Evolutionary conservation across 1,140 invertebrate species (phyloP).

Genomic region (Plutomurus gul): DNA sequence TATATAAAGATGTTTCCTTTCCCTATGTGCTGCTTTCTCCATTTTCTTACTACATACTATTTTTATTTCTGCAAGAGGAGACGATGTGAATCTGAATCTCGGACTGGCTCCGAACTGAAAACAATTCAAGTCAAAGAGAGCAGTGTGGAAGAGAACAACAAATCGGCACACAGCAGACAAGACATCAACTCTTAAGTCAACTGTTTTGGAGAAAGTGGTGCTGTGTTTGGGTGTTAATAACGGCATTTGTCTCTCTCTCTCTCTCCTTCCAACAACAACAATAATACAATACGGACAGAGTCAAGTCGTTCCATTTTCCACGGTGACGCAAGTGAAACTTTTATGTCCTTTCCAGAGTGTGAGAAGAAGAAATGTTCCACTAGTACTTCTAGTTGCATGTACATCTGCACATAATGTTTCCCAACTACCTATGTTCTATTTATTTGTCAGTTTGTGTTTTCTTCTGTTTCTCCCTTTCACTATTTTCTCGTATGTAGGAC

Average conservation of each 20-base stretch:
- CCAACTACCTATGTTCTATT: background rate
- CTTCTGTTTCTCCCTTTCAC: background rate
- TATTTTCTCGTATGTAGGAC: no score
- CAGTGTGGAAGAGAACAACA: no score
- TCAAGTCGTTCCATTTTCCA: no score
- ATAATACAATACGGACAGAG: background rate
- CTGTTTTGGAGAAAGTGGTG: no score
- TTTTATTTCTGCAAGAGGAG: background rate
- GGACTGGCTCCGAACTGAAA: no score
- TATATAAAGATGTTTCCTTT: background rate
- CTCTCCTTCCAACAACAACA: no score
- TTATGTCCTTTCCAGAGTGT: slow-evolving; percentile 11
- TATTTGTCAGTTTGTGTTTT: background rate
- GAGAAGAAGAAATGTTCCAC: no score
- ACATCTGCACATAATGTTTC: no score
- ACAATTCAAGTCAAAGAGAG: no score
- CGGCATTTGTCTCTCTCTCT: background rate
- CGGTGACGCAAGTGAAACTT: background rate
- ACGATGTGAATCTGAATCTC: background rate
- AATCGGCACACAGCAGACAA: no score
- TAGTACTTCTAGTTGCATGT: no score
- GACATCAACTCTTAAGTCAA: no score
- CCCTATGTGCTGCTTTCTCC: background rate
- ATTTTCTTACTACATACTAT: background rate
- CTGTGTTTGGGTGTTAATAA: background rate